Evolutionary conservation across 2,888 invertebrate species (phyloP).

Genomic region (Sepiola atlantica): DNA sequence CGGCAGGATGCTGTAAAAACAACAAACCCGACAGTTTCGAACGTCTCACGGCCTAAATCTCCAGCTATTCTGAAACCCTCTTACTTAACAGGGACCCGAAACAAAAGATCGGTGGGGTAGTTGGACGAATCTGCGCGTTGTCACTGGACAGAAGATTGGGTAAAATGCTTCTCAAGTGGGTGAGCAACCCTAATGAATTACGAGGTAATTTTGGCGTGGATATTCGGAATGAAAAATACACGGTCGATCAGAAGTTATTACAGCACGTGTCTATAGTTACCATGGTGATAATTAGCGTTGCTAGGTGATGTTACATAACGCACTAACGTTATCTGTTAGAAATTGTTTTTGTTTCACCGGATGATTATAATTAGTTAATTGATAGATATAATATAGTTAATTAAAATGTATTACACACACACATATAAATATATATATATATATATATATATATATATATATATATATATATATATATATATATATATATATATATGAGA

Average conservation of each 20-base stretch:
- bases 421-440: background rate
- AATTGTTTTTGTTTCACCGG: background rate
- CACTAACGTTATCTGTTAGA: too few species aligned
- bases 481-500: too few species aligned
- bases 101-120: background rate
- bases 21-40: background rate
- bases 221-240: background rate
- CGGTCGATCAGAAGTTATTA: background rate
- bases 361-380: background rate
- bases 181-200: background rate
- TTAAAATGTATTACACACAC: too few species aligned
- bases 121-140: background rate
- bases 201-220: background rate
- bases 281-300: background rate
- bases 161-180: background rate
- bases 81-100: background rate
- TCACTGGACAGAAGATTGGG: background rate
- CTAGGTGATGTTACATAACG: background rate
- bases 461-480: too few species aligned
- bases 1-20: background rate
- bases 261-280: background rate
- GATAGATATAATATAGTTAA: background rate
- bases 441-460: background rate
- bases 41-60: background rate
- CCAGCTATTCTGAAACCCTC: background rate